Conservation (phyloP, 2,888 invertebrate species). For the Drosophila melanosoma region DNA sequence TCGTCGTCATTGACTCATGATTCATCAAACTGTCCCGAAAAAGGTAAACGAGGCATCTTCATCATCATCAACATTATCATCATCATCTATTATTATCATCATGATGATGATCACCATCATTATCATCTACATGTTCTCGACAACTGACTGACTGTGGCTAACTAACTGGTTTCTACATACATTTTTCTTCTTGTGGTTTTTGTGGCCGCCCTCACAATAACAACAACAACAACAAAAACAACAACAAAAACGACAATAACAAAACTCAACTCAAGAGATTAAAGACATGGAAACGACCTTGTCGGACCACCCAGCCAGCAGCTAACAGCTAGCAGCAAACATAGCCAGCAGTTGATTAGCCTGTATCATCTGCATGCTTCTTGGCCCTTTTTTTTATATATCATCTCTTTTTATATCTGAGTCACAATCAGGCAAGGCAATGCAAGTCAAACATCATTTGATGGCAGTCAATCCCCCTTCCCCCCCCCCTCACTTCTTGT, state of each 20-base stretch:
- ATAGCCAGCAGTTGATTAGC: slow-evolving; percentile 24
- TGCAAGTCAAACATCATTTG: slow-evolving; percentile 43
- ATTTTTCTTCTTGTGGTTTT: neutral
- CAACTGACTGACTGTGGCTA: neutral
- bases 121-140: neutral
- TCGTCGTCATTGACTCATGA: slow-evolving; percentile 54
- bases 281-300: slow-evolving; percentile 59
- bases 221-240: neutral
- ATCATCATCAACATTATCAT: neutral
- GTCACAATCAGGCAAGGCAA: slow-evolving; percentile 6
- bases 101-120: neutral
- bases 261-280: slow-evolving; percentile 3
- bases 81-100: neutral
- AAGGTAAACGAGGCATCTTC: slow-evolving; percentile 38
- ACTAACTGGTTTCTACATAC: slow-evolving; percentile 1
- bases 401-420: neutral
- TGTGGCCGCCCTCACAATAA: slow-evolving; percentile 45
- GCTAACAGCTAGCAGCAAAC: slow-evolving; percentile 12
- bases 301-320: slow-evolving; percentile 56
- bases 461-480: neutral
- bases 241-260: neutral
- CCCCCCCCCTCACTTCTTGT: neutral
- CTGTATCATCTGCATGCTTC: neutral
- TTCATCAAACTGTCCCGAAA: slow-evolving; percentile 56
- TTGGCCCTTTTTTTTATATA: neutral